Conservation (phyloP, 2,113 vertebrate genomes). For the Limnothrissa miodon region DNA sequence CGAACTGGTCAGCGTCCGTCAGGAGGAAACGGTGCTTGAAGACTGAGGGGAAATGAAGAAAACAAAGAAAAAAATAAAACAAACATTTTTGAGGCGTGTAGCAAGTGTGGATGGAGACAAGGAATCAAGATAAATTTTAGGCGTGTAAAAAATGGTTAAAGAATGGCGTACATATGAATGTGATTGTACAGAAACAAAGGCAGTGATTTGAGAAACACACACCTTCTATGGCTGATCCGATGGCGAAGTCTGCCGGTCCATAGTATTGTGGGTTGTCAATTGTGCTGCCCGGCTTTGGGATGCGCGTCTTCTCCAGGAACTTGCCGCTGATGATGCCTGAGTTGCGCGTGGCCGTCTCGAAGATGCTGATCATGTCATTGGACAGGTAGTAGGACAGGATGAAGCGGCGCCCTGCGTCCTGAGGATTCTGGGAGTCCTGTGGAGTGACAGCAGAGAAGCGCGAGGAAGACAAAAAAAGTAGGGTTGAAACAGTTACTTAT, state of each 20-base stretch:
- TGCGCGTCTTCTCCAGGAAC: constrained; percentile 77
- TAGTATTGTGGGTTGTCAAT: constrained; percentile 80
- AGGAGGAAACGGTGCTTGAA: constrained; percentile 85
- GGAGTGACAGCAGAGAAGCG: not conserved
- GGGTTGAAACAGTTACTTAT: no score
- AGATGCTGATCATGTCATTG: constrained; percentile 85
- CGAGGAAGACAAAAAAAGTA: no score
- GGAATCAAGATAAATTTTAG: no score
- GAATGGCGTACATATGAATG: no score
- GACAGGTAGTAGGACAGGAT: constrained; percentile 84
- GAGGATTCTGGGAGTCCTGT: constrained; percentile 81
- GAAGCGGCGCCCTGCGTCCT: constrained; percentile 79
- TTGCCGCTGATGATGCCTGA: constrained; percentile 85
- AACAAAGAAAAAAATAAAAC: no score
- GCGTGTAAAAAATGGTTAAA: no score
- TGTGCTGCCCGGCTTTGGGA: constrained; percentile 77
- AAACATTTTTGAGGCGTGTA: no score
- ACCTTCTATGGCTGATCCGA: constrained; percentile 86
- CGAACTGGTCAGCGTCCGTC: constrained; percentile 78
- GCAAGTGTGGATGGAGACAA: no score
- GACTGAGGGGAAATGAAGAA: constrained; percentile 65
- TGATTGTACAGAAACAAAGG: no score
- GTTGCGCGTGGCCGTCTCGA: constrained; percentile 78
- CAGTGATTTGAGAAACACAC: constrained; percentile 30
- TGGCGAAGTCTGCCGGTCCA: constrained; percentile 80